Percentiles rank a stretch among this genome's conserved stretches.
These are phyloP conservation scores for Lagocephalus sceleratus DNA, from an alignment of 2,797 vertebrate species.

Conservation along the genomic window DNA sequence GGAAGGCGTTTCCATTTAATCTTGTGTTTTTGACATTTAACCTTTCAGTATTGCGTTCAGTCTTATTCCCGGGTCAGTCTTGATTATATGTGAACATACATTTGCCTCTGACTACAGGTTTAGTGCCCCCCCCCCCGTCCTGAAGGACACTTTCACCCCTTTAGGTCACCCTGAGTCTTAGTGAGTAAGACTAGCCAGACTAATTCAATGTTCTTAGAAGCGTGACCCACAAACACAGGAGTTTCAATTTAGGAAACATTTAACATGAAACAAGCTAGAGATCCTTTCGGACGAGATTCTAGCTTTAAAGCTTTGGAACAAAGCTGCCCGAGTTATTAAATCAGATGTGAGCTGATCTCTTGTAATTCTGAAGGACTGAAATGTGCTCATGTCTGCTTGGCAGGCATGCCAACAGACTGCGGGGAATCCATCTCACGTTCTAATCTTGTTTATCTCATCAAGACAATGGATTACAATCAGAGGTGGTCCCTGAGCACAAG, in stretches of 20 bases:
- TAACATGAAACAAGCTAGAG: background rate
- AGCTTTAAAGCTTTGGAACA: background rate
- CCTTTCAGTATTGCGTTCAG: background rate
- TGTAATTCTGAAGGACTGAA: background rate
- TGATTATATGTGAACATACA: background rate
- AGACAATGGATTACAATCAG: conserved; percentile 29
- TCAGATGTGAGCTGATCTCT: conserved; percentile 8
- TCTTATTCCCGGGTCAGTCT: conserved; percentile 18
- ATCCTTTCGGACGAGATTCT: background rate
- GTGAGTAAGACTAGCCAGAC: background rate
- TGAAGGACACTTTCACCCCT: conserved; percentile 7
- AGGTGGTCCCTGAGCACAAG: conserved; percentile 25
- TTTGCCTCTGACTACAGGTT: background rate
- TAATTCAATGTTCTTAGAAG: background rate
- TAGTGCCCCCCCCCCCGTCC: background rate
- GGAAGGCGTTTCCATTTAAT: background rate
- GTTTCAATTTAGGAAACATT: too few relatives aligned
- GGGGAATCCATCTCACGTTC: conserved; percentile 39
- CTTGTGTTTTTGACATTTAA: too few relatives aligned
- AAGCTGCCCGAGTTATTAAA: background rate
- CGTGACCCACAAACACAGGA: background rate
- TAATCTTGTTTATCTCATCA: conserved; percentile 49
- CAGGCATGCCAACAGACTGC: conserved; percentile 16
- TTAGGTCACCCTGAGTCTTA: background rate
- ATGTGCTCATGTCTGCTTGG: conserved; percentile 11